Base-by-base conservation (phyloP, 2,113 vertebrate species). In the Mus spicilegus region DNA sequence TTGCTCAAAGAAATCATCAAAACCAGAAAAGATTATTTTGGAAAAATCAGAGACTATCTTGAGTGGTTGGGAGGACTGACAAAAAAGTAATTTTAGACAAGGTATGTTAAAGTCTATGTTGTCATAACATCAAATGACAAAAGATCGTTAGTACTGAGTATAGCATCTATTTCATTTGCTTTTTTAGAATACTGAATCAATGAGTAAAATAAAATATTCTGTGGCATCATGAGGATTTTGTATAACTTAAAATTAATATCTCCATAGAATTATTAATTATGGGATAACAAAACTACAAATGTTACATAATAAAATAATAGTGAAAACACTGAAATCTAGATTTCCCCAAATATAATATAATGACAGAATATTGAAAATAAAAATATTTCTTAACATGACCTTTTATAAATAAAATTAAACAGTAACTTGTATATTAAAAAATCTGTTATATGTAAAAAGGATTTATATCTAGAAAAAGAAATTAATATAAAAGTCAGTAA, bases 161-260 rank as follows among this genome's bases (percentile, higher is more conserved):
- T 14, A 39, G 33, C 65, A 72, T 67, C 22, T 82, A 39, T 67
- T 80, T 63, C 85, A 54, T 73, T 77, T 77, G 16, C 12, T 72
- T 56, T 91, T 92, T 69, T 93, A 58, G 16, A 84, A 89, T 78
- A 67, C 42, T 94, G 76, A 89, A 78, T 84, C 28, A 5, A 69
- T 89, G 22, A 54, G 28, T 70, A 88, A 24, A 10, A 42, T 12
- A 39, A 67, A 90, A 77, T 89, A 77, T 20, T 89, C 20, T 88
- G 49, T 5, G 63, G 3, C 2, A 61, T 67, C 13, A 4, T 85
- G 36, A 39, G 80, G 20, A 61, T 81, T 58, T 30, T 24, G 12
- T 3, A 63, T 30, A 65, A 85, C 39, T 65, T 85, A 30, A 28
- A 28, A 84, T 42, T 63, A 42, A 4, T 46, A 46, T 85, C 16